Base-by-base conservation (phyloP, 2,888 invertebrate species). In the Troides helena region DNA sequence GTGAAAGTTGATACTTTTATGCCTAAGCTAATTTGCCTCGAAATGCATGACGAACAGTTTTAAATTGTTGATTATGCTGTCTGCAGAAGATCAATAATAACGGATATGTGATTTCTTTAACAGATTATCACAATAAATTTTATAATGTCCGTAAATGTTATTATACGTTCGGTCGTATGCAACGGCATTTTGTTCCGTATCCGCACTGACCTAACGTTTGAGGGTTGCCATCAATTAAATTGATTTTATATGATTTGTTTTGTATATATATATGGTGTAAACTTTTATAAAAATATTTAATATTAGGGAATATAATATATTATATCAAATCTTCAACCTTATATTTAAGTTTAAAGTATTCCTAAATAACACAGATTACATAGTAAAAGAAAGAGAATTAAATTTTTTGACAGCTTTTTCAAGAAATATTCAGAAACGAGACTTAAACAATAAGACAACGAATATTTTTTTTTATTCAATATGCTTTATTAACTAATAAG, bases 121-220 rank as follows among this genome's bases (percentile, higher is more conserved):
- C 63, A 68, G 63, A 68, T 66, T 70, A 66, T 66, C 18, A 62
- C 39, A 66, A 66, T 70, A 70, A 66, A 66, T 70, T 70, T 70
- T 70, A 70, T 60, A 68, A 64, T 62, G 56, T 65, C 64, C 46
- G 43, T 65, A 65, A 65, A 69, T 62, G 39, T 36, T 62, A 68
- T 56, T 46, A 60, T 56, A 43, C 60, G 4, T 65, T 23, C 57
- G 61, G 30, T 57, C 30, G 61, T 57, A 65, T 46, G 30, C 57
- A 69, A 65, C 65, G 65, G 65, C 56, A 61, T 61, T 69, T 65
- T 69, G 65, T 69, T 69, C 39, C 65, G 65, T 65, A 46, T 46
- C 46, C 46, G 46, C 46, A 69, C 65, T 46, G 60, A 30, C 21
- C 60, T 46, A 43, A 39, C 57, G 39, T 46, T n/a, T 65, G 56